Evolutionary conservation across 2,797 vertebrate species (phyloP), one percentile per base, ranked within the genome.

Genomic region (Sebastiscus tertius): DNA sequence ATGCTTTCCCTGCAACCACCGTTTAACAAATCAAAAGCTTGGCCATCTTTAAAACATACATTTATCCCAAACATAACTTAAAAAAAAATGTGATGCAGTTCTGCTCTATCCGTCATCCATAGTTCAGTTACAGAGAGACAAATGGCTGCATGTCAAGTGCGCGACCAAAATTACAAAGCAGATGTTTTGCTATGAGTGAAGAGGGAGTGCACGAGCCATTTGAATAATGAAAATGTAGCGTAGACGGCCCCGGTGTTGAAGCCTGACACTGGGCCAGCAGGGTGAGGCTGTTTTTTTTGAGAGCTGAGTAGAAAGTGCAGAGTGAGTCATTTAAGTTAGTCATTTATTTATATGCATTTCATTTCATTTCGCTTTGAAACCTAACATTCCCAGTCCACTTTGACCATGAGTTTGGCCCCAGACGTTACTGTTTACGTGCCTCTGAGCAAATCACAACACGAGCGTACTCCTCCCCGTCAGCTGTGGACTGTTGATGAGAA

Each of bases 91-190:
- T 3, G 66, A 77, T 14, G 22, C 13, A 26, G 75, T 61, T 77
- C 58, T 29, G 75, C 75, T 81, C 54, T 63, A 12, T 81, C 76
- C 75, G 49, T 82, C 79, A 75, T 81, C 82, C 66, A 13, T 6
- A 46, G 73, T 54, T 73, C 77, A 72, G 71, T 74, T 72, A 58
- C 58, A 83, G 59, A 73, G 61, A 80, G 46, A 79, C 77, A 82
- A 90, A 89, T 92, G 90, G 87, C 83, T 72, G 77, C 82, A 56
- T 60, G 88, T 91, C 88, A 90, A 91, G 61, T 79, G 27, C 20
- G 31, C 33, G 22, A 91, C 89, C 93, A 90, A 86, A 95, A 94
- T 95, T 94, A 94, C 89, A 93, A 90, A 92, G 91, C 81, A 89
- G 59, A 87, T 81, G 89, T 89, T 89, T 83, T 52, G 61, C 82